phyloP scores from a whole-genome alignment of 2,113 vertebrate genomes.

The Montifringilla adamsi region DNA sequence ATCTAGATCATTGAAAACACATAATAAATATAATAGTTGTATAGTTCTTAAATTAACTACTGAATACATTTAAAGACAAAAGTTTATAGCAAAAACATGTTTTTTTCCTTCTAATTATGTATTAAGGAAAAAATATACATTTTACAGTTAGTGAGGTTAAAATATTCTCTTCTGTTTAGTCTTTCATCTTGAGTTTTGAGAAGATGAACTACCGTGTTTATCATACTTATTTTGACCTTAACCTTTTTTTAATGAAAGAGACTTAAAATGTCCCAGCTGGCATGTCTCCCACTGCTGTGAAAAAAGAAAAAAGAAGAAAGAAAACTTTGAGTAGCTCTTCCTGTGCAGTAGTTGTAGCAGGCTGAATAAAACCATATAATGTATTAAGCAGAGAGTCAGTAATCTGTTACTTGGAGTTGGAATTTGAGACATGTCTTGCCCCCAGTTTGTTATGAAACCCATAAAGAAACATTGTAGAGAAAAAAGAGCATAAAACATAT shows the following conservation, averaged over 20 bases:
- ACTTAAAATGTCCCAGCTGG: conserved; percentile 82
- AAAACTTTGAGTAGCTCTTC: conserved; percentile 38
- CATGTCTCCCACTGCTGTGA: conserved; percentile 29
- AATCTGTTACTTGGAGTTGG: background rate
- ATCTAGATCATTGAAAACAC: conserved; percentile 74
- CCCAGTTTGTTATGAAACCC: background rate
- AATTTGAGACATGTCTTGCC: background rate
- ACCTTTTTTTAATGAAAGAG: conserved; percentile 79
- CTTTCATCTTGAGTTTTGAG: conserved; percentile 75
- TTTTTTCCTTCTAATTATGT: conserved; percentile 41
- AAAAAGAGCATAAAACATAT: background rate
- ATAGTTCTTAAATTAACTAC: conserved; percentile 65
- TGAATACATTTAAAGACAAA: conserved; percentile 54
- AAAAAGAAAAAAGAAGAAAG: background rate
- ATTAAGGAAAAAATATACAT: background rate
- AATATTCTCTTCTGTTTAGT: conserved; percentile 71
- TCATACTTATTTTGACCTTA: conserved; percentile 81
- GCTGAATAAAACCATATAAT: background rate
- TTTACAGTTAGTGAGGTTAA: conserved; percentile 64
- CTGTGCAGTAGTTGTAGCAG: conserved; percentile 8
- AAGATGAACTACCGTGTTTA: conserved; percentile 78
- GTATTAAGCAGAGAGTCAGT: background rate
- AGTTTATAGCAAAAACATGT: conserved; percentile 11
- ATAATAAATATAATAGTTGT: conserved; percentile 52
- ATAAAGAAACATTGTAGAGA: background rate